phyloP scores from a whole-genome alignment of 1,140 invertebrate genomes.

The Stegodyphus mimosarum region DNA sequence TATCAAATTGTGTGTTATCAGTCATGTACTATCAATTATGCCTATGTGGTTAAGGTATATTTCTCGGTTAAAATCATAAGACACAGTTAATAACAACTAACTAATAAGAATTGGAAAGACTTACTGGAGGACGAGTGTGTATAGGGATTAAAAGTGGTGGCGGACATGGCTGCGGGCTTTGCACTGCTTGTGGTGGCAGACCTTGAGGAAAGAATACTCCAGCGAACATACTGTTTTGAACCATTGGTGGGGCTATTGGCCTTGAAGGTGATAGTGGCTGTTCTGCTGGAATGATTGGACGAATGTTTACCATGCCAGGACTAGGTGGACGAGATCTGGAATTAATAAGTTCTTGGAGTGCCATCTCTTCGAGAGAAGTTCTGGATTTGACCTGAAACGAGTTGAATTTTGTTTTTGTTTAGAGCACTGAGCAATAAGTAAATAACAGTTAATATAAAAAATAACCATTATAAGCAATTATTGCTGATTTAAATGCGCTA shows the following conservation, averaged over 20 bases:
- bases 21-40: no score
- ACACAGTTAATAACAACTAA: no score
- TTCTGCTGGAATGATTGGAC: no score
- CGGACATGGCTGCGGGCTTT: background rate
- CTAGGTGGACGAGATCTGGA: background rate
- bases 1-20: no score
- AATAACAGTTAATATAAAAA: no score
- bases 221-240: background rate
- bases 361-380: constrained; percentile 24
- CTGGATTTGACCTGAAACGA: constrained; percentile 1
- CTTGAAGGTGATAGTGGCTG: background rate
- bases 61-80: no score
- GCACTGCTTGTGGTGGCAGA: background rate
- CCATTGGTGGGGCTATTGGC: background rate
- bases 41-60: no score
- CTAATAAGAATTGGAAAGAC: background rate
- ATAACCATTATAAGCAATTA: no score
- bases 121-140: constrained; percentile 34
- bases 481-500: no score
- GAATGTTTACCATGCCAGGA: background rate
- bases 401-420: no score
- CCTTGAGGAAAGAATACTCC: constrained; percentile 18
- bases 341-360: constrained; percentile 19
- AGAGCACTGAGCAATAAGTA: no score
- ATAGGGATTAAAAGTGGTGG: constrained; percentile 26